Percentiles rank a stretch among this genome's conserved stretches.
These are phyloP conservation scores for Trichogramma pretiosum DNA, from an alignment of 1,140 invertebrate species.

Conservation along the genomic window DNA sequence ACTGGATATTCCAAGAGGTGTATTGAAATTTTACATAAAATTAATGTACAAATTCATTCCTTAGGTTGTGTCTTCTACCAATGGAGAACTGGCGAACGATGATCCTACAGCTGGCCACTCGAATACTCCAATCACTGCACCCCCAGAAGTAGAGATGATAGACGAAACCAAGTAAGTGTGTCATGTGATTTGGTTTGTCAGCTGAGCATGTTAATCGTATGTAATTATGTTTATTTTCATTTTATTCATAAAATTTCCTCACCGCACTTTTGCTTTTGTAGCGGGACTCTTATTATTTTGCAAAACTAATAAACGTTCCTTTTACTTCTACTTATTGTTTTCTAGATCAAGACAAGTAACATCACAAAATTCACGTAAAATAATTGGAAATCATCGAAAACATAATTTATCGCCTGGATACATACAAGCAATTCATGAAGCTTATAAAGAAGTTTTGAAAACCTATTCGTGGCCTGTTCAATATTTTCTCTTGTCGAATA, in stretches of 20 bases:
- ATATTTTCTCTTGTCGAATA: constrained; percentile 26
- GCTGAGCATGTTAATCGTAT: too few relatives aligned
- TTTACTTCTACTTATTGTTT: too few relatives aligned
- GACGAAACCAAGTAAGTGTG: constrained; percentile 85
- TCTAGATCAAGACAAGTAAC: constrained; percentile 11
- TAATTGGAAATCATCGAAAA: neutral
- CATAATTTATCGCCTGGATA: neutral
- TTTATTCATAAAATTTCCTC: too few relatives aligned
- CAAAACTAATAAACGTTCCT: too few relatives aligned
- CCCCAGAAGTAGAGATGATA: constrained; percentile 85
- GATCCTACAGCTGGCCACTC: constrained; percentile 93
- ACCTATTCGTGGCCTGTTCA: constrained; percentile 22
- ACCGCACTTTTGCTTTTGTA: too few relatives aligned
- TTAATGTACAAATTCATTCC: constrained; percentile 28
- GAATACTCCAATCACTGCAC: constrained; percentile 89
- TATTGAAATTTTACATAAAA: too few relatives aligned
- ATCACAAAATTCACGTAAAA: constrained; percentile 5
- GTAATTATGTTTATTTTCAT: too few relatives aligned
- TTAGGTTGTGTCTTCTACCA: constrained; percentile 95
- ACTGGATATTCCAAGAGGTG: too few relatives aligned
- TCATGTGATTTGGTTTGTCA: too few relatives aligned
- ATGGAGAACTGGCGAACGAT: constrained; percentile 89
- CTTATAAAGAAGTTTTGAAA: constrained; percentile 9
- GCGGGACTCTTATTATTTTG: too few relatives aligned
- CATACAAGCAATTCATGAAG: constrained; percentile 7